phyloP scores from a whole-genome alignment of 1,140 invertebrate species.

The Mya arenaria region DNA sequence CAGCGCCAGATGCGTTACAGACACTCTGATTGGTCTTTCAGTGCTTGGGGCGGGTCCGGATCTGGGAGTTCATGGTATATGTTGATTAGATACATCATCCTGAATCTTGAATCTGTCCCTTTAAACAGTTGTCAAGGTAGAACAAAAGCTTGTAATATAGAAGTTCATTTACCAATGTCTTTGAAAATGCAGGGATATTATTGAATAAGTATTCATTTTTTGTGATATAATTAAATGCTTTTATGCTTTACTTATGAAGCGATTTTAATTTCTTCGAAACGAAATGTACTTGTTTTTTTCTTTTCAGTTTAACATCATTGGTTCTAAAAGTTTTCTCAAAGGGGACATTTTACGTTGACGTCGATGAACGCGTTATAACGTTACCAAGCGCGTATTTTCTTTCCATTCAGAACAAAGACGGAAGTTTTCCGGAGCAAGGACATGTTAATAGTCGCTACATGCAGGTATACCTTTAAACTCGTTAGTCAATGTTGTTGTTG shows the following conservation, averaged over 20 bases:
- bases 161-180: no score
- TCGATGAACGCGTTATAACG: not conserved
- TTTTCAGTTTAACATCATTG: not conserved
- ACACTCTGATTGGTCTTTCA: constrained; percentile 5
- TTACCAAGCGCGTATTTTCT: not conserved
- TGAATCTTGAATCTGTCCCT: no score
- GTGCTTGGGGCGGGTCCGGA: not conserved
- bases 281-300: no score
- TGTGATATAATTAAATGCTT: no score
- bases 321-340: not conserved
- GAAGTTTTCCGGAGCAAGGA: not conserved
- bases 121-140: no score
- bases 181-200: no score
- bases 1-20: not conserved
- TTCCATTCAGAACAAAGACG: not conserved
- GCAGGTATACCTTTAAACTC: not conserved
- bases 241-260: no score
- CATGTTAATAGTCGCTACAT: not conserved
- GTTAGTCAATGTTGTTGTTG: no score
- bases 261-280: no score
- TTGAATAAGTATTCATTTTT: no score
- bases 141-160: no score
- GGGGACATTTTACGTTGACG: not conserved
- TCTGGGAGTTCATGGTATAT: constrained; percentile 1
- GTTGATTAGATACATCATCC: no score